Conservation (phyloP, 2,113 vertebrate genomes). For the Rhombomys opimus region DNA sequence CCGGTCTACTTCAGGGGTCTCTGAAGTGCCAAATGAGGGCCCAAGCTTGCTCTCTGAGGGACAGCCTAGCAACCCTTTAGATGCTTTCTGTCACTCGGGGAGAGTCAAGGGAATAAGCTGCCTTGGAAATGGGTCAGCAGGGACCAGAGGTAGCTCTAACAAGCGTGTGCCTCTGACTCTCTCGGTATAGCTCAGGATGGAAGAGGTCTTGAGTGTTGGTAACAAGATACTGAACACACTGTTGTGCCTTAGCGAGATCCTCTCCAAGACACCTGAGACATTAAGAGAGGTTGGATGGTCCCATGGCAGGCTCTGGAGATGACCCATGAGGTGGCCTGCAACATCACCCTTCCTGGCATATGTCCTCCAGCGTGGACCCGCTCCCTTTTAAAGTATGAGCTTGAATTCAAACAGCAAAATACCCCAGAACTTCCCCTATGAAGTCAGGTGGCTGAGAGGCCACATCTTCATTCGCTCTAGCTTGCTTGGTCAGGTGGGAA, state of each 20-base stretch:
- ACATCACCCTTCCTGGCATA: background rate
- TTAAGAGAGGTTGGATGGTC: fast-evolving
- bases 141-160: background rate
- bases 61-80: background rate
- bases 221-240: no score
- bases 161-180: background rate
- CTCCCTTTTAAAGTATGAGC: background rate
- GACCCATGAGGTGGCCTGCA: background rate
- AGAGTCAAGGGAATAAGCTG: background rate
- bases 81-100: background rate
- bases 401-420: background rate
- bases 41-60: background rate
- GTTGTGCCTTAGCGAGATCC: background rate
- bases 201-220: no score
- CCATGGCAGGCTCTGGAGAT: background rate
- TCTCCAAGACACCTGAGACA: background rate
- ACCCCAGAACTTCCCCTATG: background rate
- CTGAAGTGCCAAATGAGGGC: background rate
- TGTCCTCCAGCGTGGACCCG: fast-evolving
- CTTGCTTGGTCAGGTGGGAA: background rate
- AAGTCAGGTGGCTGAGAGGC: background rate
- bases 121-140: background rate
- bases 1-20: background rate
- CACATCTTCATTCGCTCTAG: background rate
- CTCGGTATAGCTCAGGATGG: background rate